phyloP scores from a whole-genome alignment of 2,888 invertebrate species.

The Eristalis tenax region DNA sequence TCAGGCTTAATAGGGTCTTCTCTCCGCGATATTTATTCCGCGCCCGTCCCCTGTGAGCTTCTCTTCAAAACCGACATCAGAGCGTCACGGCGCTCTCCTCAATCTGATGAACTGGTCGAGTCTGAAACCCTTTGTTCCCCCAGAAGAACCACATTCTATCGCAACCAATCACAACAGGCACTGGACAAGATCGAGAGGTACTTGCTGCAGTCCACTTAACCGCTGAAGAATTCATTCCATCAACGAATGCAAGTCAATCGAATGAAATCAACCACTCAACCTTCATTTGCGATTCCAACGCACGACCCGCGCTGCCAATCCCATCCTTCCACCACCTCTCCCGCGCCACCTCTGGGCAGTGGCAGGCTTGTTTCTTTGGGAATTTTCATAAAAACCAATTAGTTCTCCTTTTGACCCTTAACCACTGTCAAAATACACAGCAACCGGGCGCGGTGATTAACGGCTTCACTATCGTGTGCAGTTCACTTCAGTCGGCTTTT shows the following conservation, averaged over 20 bases:
- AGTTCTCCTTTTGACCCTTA: slow-evolving; percentile 35
- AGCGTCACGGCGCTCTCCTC: too few relatives aligned
- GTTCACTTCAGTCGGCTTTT: slow-evolving; percentile 12
- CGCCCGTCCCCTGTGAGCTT: too few relatives aligned
- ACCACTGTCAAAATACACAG: slow-evolving; percentile 7
- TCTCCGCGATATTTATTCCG: too few relatives aligned
- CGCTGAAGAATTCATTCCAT: background rate
- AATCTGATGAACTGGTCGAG: background rate
- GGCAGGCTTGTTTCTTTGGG: background rate
- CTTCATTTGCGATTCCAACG: slow-evolving; percentile 8
- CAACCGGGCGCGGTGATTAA: slow-evolving; percentile 50
- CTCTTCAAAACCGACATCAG: too few relatives aligned
- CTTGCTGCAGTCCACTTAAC: background rate
- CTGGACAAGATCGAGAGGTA: background rate
- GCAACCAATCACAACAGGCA: background rate
- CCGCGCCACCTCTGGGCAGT: too few relatives aligned
- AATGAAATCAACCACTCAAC: background rate
- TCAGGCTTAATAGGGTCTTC: too few relatives aligned
- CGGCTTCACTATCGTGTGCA: slow-evolving; percentile 42
- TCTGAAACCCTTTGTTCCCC: background rate
- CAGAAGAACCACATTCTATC: background rate
- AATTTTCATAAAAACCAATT: slow-evolving; percentile 59
- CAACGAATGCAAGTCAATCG: background rate
- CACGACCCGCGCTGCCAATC: background rate
- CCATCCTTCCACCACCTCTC: too few relatives aligned